Evolutionary conservation across 2,888 invertebrate genomes (phyloP).

Genomic region (Physocephala rufipes): DNA sequence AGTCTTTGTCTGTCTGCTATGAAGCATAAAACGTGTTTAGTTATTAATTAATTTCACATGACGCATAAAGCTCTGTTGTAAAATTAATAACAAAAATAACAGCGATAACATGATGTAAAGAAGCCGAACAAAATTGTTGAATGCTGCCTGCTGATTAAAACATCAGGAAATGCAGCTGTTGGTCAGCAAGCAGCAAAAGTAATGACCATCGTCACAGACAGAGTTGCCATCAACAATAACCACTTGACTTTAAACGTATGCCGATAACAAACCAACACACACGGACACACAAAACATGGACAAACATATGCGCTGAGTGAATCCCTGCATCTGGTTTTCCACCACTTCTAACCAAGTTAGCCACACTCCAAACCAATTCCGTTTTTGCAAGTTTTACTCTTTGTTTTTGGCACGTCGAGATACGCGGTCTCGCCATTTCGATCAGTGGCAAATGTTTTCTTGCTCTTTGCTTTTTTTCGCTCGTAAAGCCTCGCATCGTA

Average conservation of each 20-base stretch:
- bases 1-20: slow-evolving; percentile 28
- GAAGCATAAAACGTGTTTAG: slow-evolving; percentile 31
- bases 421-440: neutral
- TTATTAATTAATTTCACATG: slow-evolving; percentile 46
- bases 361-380: neutral
- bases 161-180: slow-evolving; percentile 48
- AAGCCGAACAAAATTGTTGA: neutral
- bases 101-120: neutral
- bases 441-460: slow-evolving; percentile 31
- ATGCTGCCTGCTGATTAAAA: slow-evolving; percentile 51
- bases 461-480: slow-evolving; percentile 4
- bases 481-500: no score
- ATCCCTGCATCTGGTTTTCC: no score
- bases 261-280: slow-evolving; percentile 5
- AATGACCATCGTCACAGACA: slow-evolving; percentile 1
- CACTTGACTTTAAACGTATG: no score
- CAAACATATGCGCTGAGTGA: neutral
- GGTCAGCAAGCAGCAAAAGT: neutral
- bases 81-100: slow-evolving; percentile 5
- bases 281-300: neutral
- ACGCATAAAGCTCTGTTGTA: neutral
- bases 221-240: no score
- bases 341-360: no score
- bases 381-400: neutral
- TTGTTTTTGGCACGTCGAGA: no score